Evolutionary conservation across 2,113 vertebrate genomes (phyloP).

Genomic region (Plectropomus leopardus): DNA sequence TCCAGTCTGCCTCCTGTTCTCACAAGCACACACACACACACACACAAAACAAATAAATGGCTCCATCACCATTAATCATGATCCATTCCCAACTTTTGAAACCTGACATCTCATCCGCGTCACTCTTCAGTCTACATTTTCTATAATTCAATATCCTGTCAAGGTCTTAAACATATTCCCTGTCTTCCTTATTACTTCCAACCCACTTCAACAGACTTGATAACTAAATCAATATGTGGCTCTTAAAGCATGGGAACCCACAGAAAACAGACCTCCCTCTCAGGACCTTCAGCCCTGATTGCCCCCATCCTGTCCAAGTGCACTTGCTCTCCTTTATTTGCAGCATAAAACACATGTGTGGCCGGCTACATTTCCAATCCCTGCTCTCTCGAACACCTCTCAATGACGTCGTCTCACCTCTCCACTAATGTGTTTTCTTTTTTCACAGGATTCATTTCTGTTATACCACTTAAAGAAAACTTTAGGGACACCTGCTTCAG

Average conservation of each 20-base stretch:
- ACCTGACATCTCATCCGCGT: slow-evolving; percentile 13
- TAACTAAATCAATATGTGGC: slow-evolving; percentile 69
- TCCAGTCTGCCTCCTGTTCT: slow-evolving; percentile 40
- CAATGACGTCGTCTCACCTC: slow-evolving; percentile 25
- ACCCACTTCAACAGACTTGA: slow-evolving; percentile 23
- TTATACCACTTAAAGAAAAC: slow-evolving; percentile 25
- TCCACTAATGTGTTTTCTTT: slow-evolving; percentile 21
- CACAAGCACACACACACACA: slow-evolving; percentile 9
- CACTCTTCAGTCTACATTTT: slow-evolving; percentile 13
- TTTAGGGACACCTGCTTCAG: slow-evolving; percentile 61
- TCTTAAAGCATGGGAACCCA: slow-evolving; percentile 39
- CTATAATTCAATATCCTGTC: slow-evolving; percentile 13
- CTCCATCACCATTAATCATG: not conserved
- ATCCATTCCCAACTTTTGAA: slow-evolving; percentile 6
- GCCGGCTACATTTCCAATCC: slow-evolving; percentile 31
- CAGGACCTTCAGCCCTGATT: slow-evolving; percentile 8
- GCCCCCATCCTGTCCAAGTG: slow-evolving; percentile 41
- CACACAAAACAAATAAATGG: slow-evolving; percentile 40
- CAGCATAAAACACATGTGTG: slow-evolving; percentile 40
- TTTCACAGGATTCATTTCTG: not conserved
- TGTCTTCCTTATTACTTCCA: slow-evolving; percentile 17
- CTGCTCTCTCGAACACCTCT: slow-evolving; percentile 37
- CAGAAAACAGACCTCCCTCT: slow-evolving; percentile 32
- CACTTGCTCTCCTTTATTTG: slow-evolving; percentile 53
- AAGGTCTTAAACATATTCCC: slow-evolving; percentile 4